Percentiles rank a stretch among this genome's conserved stretches.
phyloP scores from a whole-genome alignment of 2,888 invertebrate species.

The Exephanes ischioxanthus region DNA sequence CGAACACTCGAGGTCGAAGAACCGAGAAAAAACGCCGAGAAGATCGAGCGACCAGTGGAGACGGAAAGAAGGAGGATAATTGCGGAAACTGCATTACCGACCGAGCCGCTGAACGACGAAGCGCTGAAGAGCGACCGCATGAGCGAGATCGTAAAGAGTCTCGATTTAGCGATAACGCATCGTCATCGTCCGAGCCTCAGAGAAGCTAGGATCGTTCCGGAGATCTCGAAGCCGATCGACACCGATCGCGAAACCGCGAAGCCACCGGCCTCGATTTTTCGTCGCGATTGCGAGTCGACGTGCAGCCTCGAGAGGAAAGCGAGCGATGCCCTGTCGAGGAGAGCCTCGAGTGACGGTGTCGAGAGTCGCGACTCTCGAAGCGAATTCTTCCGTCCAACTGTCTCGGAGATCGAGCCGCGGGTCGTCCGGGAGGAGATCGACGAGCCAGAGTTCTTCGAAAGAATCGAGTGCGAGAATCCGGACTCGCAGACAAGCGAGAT shows the following conservation, averaged over 20 bases:
- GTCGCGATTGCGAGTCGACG: conserved; percentile 3
- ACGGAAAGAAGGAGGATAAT: background rate
- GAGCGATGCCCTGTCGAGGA: background rate
- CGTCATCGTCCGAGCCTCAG: background rate
- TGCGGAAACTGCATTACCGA: background rate
- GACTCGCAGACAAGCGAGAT: conserved; percentile 20
- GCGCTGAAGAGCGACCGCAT: background rate
- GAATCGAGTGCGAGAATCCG: background rate
- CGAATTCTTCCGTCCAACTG: conserved; percentile 1
- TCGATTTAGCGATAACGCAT: conserved; percentile 44
- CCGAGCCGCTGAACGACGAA: background rate
- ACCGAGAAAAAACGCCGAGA: background rate
- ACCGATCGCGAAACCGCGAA: background rate
- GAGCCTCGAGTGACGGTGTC: conserved; percentile 37
- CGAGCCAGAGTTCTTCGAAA: background rate
- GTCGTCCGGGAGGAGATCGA: background rate
- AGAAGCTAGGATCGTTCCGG: background rate
- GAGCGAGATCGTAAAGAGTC: conserved; percentile 50
- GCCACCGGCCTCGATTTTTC: conserved; percentile 20
- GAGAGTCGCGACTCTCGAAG: conserved; percentile 1
- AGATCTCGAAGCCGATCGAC: background rate
- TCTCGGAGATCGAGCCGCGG: conserved; percentile 10
- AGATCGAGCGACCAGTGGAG: background rate
- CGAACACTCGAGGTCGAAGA: background rate
- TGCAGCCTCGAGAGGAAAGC: background rate